Evolutionary conservation across 1,140 invertebrate genomes (phyloP).

Genomic region (Patella vulgata): DNA sequence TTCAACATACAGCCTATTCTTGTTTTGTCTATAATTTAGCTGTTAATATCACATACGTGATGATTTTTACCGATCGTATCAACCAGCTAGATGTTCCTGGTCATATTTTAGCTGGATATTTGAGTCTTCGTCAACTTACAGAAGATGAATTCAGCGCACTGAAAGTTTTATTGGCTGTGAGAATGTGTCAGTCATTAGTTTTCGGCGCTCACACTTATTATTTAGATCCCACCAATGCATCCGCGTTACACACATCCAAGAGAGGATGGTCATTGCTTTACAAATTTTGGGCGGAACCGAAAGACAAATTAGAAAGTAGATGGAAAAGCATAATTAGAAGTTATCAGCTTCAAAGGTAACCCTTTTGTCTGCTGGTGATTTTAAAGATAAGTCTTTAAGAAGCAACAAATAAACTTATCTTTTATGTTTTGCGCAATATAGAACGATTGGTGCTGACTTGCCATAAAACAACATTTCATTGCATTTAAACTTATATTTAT

Average conservation of each 20-base stretch:
- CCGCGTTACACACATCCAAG: slow-evolving; percentile 75
- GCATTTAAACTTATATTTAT: too few species aligned
- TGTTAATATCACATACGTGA: slow-evolving; percentile 83
- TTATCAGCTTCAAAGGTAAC: too few species aligned
- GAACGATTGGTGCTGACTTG: too few species aligned
- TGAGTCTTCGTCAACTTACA: slow-evolving; percentile 71
- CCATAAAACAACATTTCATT: too few species aligned
- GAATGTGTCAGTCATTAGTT: slow-evolving; percentile 83
- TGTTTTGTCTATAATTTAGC: slow-evolving; percentile 85
- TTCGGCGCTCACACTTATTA: slow-evolving; percentile 80
- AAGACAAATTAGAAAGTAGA: slow-evolving; percentile 50
- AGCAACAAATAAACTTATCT: too few species aligned
- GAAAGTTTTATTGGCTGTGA: slow-evolving; percentile 78
- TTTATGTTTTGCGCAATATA: too few species aligned
- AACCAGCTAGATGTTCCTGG: slow-evolving; percentile 73
- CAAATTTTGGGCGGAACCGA: slow-evolving; percentile 69
- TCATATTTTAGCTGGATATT: slow-evolving; percentile 81
- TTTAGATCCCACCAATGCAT: slow-evolving; percentile 81
- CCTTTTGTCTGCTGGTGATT: too few species aligned
- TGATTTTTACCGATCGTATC: slow-evolving; percentile 73
- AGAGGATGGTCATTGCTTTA: slow-evolving; percentile 53
- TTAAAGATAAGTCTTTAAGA: too few species aligned
- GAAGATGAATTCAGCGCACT: slow-evolving; percentile 75
- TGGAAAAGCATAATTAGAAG: slow-evolving; percentile 61
- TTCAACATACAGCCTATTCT: slow-evolving; percentile 80